These are phyloP conservation scores for Choloepus hoffmanni DNA, from an alignment of 2,113 vertebrate genomes.

Conservation along the genomic window DNA sequence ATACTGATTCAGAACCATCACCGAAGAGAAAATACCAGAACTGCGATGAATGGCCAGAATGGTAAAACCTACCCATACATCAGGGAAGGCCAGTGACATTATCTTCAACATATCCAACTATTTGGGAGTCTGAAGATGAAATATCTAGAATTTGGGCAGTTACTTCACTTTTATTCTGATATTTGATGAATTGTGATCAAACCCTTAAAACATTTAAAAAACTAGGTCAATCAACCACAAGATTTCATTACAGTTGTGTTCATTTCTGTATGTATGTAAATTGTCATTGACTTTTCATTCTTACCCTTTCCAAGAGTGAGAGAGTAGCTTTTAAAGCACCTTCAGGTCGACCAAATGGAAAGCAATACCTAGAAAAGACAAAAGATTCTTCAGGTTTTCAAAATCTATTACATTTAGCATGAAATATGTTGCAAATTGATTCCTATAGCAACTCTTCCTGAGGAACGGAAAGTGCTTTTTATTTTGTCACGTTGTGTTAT, in stretches of 20 bases:
- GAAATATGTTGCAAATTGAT: conserved; percentile 64
- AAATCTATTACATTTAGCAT: conserved; percentile 65
- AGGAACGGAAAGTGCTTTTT: conserved; percentile 76
- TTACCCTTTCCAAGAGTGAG: conserved; percentile 97
- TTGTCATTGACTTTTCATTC: conserved; percentile 69
- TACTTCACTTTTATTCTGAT: conserved; percentile 49
- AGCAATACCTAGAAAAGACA: conserved; percentile 94
- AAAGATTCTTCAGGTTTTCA: conserved; percentile 66
- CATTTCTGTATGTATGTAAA: not conserved
- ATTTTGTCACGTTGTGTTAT: conserved; percentile 81
- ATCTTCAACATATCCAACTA: conserved; percentile 4
- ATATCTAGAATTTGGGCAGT: conserved; percentile 28
- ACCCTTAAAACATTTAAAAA: not conserved
- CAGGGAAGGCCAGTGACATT: not conserved
- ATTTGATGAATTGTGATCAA: conserved; percentile 48
- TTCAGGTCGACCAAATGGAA: conserved; percentile 98
- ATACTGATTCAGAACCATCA: not conserved
- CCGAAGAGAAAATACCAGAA: conserved; percentile 13
- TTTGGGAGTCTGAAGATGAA: conserved; percentile 4
- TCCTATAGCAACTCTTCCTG: conserved; percentile 71
- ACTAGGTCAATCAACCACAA: conserved; percentile 26
- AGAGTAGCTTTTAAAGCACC: conserved; percentile 98
- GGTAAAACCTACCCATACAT: not conserved
- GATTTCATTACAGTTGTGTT: not conserved
- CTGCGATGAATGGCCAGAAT: not conserved